Conservation (phyloP, 1,140 invertebrate species). For the Zaprionus davidi region DNA sequence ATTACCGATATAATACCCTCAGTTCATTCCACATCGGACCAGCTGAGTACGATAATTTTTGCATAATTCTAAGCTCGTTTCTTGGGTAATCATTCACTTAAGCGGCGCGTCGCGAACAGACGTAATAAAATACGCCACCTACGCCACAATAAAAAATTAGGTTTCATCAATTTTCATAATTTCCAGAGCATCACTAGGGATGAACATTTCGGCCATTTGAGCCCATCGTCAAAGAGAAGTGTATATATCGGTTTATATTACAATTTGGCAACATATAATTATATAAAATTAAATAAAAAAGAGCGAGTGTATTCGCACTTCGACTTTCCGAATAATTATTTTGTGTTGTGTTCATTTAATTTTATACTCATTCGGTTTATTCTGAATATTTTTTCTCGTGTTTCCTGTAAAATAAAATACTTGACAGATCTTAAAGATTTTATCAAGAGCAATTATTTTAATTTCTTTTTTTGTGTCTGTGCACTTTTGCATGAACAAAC, state of each 20-base stretch:
- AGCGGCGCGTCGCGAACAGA: conserved; percentile 15
- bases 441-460: neutral
- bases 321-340: neutral
- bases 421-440: neutral
- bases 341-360: neutral
- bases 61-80: conserved; percentile 69
- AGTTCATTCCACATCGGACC: conserved; percentile 20
- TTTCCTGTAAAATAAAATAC: neutral
- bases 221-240: neutral
- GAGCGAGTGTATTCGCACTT: neutral
- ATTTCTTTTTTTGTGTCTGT: neutral
- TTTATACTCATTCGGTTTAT: neutral
- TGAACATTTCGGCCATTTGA: neutral
- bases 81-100: conserved; percentile 75
- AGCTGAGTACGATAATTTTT: conserved; percentile 41
- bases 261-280: neutral
- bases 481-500: neutral
- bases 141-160: conserved; percentile 61
- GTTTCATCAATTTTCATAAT: conserved; percentile 57
- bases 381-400: neutral
- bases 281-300: neutral
- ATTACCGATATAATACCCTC: conserved; percentile 18
- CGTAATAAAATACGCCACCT: conserved; percentile 34
- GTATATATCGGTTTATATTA: neutral
- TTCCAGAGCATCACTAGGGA: conserved; percentile 10